A percentile compares a stretch with the other conserved stretches of the same genome.
Conservation (phyloP, 2,888 invertebrate species). For the Oligia fasciuncula region DNA sequence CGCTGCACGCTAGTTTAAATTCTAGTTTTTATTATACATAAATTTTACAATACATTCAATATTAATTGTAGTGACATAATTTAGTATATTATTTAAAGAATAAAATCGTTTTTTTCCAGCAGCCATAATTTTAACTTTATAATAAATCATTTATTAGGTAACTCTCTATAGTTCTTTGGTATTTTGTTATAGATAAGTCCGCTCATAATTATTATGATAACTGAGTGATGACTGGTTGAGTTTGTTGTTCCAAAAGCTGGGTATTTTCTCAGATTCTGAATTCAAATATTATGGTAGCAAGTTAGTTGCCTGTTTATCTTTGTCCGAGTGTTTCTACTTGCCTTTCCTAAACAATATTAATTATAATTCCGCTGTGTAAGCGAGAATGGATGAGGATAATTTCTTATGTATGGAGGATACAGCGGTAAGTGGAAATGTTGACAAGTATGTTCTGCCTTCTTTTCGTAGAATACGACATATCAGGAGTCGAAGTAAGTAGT, state of each 20-base stretch:
- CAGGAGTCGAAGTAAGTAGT: too few species aligned
- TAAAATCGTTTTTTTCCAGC: too few species aligned
- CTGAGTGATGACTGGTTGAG: not conserved
- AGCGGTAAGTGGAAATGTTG: not conserved
- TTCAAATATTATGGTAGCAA: not conserved
- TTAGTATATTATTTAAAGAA: too few species aligned
- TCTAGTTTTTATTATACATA: too few species aligned
- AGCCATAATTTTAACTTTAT: too few species aligned
- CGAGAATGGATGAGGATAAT: constrained; percentile 16
- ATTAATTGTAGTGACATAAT: too few species aligned
- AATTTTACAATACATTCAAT: too few species aligned
- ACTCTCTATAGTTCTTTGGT: too few species aligned
- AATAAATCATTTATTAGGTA: too few species aligned
- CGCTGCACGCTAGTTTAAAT: too few species aligned
- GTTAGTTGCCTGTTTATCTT: not conserved
- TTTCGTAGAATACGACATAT: not conserved
- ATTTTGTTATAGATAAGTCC: too few species aligned
- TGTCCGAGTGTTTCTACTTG: constrained; percentile 1
- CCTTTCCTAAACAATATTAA: constrained; percentile 28
- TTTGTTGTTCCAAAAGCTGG: not conserved
- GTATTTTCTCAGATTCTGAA: not conserved
- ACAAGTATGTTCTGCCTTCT: not conserved
- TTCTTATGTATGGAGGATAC: not conserved
- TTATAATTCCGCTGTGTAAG: constrained; percentile 35
- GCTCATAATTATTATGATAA: too few species aligned